Conservation (phyloP, 2,113 vertebrate species). For the Seriola dumerili region DNA sequence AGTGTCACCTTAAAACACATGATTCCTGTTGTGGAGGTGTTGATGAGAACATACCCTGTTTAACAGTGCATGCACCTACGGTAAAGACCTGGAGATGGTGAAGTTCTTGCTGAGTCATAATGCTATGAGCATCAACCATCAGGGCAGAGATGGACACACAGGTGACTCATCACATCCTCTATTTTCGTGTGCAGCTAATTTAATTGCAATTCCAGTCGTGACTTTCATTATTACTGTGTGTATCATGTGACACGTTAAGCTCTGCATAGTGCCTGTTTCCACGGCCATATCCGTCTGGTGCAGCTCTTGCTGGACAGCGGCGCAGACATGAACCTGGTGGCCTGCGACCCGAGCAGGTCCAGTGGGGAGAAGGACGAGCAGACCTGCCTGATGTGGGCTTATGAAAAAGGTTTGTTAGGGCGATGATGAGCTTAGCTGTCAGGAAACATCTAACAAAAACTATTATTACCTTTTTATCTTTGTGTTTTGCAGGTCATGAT, state of each 20-base stretch:
- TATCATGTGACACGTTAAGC: slow-evolving; percentile 76
- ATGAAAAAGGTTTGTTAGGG: slow-evolving; percentile 91
- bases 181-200: neutral
- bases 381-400: slow-evolving; percentile 98
- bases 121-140: slow-evolving; percentile 91
- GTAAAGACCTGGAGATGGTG: slow-evolving; percentile 93
- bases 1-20: neutral
- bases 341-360: slow-evolving; percentile 95
- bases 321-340: slow-evolving; percentile 96
- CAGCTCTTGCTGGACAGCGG: slow-evolving; percentile 94
- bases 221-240: neutral
- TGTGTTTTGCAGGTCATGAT: slow-evolving; percentile 88
- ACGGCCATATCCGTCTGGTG: slow-evolving; percentile 94
- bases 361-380: slow-evolving; percentile 98
- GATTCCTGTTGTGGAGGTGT: neutral
- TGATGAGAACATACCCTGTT: slow-evolving; percentile 4
- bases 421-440: neutral
- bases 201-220: neutral
- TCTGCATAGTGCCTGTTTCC: slow-evolving; percentile 94
- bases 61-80: slow-evolving; percentile 93
- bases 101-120: slow-evolving; percentile 94
- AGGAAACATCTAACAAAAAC: neutral
- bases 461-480: neutral
- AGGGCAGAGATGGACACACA: slow-evolving; percentile 95
- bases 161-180: slow-evolving; percentile 74